These are phyloP conservation scores for Harpegnathos saltator DNA, from an alignment of 1,140 invertebrate genomes.

Conservation along the genomic window DNA sequence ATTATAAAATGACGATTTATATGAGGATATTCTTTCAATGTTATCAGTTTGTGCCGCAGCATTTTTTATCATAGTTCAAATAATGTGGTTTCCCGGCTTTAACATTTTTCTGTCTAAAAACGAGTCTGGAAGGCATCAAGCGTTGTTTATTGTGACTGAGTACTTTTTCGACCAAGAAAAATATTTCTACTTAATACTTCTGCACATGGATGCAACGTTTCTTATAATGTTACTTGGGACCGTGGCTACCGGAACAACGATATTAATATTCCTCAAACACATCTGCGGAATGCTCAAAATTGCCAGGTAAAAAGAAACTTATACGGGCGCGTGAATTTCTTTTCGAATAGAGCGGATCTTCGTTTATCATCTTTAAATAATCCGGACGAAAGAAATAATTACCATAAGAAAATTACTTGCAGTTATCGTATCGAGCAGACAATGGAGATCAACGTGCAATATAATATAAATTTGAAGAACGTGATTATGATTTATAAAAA, in stretches of 20 bases:
- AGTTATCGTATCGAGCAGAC: conserved; percentile 26
- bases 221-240: background rate
- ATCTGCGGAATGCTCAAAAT: conserved; percentile 29
- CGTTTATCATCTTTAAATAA: too few species aligned
- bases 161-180: conserved; percentile 11
- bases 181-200: conserved; percentile 5
- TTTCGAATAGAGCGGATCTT: too few species aligned
- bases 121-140: background rate
- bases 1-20: background rate
- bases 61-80: background rate
- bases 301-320: background rate
- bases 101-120: background rate
- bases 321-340: background rate
- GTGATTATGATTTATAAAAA: background rate
- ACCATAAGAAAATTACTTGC: background rate
- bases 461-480: background rate
- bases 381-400: background rate
- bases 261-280: background rate
- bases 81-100: background rate
- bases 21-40: background rate
- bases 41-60: background rate
- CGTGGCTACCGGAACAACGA: background rate
- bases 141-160: background rate
- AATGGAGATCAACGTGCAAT: background rate
- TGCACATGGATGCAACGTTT: background rate